Evolutionary conservation across 2,113 vertebrate genomes (phyloP).

Genomic region (Ia io): DNA sequence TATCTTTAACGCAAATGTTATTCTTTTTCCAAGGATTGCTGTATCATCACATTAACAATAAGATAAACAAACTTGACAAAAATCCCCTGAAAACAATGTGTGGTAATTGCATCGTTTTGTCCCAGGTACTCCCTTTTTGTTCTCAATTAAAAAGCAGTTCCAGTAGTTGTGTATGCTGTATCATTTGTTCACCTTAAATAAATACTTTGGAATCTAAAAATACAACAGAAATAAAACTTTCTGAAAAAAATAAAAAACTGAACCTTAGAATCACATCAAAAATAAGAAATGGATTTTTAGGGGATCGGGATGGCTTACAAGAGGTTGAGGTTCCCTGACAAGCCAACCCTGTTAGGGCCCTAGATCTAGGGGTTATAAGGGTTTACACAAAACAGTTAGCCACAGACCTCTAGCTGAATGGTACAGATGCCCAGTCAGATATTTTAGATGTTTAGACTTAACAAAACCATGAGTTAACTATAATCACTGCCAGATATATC

Average conservation of each 20-base stretch:
- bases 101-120: background rate
- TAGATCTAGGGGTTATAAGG: background rate
- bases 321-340: background rate
- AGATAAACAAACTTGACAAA: conserved; percentile 67
- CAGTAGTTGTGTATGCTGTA: background rate
- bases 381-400: background rate
- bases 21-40: conserved; percentile 57
- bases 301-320: conserved; percentile 47
- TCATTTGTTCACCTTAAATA: conserved; percentile 70
- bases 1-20: conserved; percentile 40
- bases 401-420: background rate
- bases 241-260: conserved; percentile 21
- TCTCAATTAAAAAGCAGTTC: conserved; percentile 39
- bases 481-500: background rate
- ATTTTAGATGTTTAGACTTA: background rate
- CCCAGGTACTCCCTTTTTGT: conserved; percentile 37
- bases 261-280: conserved; percentile 28
- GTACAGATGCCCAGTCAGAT: background rate
- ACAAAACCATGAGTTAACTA: background rate
- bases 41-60: conserved; percentile 64
- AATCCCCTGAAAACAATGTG: conserved; percentile 33
- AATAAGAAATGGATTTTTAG: conserved; percentile 19
- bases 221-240: conserved; percentile 59
- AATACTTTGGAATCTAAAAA: conserved; percentile 54
- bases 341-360: background rate